phyloP scores from a whole-genome alignment of 2,797 vertebrate genomes.

The Gymnoscopelus braueri region DNA sequence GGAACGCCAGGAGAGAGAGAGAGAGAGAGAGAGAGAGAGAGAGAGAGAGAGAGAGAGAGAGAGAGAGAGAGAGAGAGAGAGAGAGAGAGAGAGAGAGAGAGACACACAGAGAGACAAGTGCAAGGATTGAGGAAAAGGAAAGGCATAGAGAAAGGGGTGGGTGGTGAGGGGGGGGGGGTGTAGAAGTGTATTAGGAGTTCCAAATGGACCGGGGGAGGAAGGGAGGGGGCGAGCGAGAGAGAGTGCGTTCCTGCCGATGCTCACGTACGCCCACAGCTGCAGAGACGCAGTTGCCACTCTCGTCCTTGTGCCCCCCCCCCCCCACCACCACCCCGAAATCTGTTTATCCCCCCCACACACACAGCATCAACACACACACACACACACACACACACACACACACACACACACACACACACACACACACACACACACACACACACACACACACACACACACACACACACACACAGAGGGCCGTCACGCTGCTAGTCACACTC shows the following conservation, averaged over 20 bases:
- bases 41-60: conserved; percentile 6
- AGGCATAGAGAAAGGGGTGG: no score
- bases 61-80: conserved; percentile 29
- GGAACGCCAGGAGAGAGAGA: conserved; percentile 48
- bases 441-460: conserved; percentile 34
- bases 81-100: background rate
- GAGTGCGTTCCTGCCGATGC: conserved; percentile 75
- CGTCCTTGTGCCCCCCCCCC: conserved; percentile 50
- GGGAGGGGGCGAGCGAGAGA: conserved; percentile 45
- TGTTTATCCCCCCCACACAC: conserved; percentile 40
- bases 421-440: conserved; percentile 40
- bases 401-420: conserved; percentile 39
- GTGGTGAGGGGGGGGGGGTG: no score
- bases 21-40: background rate
- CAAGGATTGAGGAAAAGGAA: no score
- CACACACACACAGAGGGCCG: conserved; percentile 19
- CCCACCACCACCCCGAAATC: conserved; percentile 31
- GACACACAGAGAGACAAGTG: background rate
- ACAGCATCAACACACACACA: conserved; percentile 11
- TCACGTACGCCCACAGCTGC: conserved; percentile 83
- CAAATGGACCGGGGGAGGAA: no score
- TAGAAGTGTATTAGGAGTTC: no score
- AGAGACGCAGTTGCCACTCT: conserved; percentile 64
- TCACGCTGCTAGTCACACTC: conserved; percentile 66
- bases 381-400: conserved; percentile 30